Evolutionary conservation across 1,140 invertebrate genomes (phyloP).

Genomic region (Dreissena polymorpha): DNA sequence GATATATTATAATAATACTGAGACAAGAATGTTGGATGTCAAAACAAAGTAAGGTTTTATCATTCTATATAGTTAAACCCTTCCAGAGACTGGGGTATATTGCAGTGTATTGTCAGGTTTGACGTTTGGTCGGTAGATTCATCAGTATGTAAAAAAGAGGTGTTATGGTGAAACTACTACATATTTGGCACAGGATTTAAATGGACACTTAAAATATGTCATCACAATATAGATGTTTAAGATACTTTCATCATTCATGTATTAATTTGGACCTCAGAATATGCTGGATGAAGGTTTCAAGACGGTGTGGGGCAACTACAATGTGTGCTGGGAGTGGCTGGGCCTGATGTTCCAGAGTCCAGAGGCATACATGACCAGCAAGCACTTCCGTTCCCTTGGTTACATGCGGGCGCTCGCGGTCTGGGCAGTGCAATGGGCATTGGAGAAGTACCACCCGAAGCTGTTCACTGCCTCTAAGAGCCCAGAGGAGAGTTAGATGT

Average conservation of each 20-base stretch:
- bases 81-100: too few species aligned
- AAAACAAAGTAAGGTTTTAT: too few species aligned
- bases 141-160: too few species aligned
- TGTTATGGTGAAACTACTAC: too few species aligned
- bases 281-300: constrained; percentile 92
- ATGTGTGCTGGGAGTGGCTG: constrained; percentile 89
- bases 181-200: too few species aligned
- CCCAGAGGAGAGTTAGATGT: background rate
- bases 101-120: too few species aligned
- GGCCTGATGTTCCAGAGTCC: constrained; percentile 94
- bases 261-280: constrained; percentile 82
- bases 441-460: constrained; percentile 75
- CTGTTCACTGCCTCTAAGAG: constrained; percentile 25
- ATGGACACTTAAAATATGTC: too few species aligned
- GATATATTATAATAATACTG: too few species aligned
- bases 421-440: constrained; percentile 94
- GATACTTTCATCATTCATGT: background rate
- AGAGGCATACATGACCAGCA: constrained; percentile 90
- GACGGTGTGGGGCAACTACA: constrained; percentile 92
- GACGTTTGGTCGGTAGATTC: too few species aligned
- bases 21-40: too few species aligned
- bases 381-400: constrained; percentile 90
- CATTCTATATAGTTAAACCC: too few species aligned
- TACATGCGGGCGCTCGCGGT: constrained; percentile 96
- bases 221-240: too few species aligned